Evolutionary conservation across 2,113 vertebrate species (phyloP).

Genomic region (Hippoglossus stenolepis): DNA sequence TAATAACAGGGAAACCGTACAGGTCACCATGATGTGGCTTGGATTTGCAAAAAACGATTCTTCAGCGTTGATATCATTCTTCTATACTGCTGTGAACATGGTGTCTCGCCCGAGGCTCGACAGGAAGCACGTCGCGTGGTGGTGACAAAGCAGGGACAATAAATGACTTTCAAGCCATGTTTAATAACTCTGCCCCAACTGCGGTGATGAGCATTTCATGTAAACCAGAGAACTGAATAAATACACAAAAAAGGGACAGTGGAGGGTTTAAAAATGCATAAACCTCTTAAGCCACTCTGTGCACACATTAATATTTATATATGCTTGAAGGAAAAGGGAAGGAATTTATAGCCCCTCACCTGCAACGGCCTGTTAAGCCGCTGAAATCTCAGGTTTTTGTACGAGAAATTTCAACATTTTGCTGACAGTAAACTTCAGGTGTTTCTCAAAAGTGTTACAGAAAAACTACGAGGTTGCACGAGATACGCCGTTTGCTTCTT

Average conservation of each 20-base stretch:
- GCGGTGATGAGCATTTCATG: conserved; percentile 42
- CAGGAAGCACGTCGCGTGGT: conserved; percentile 12
- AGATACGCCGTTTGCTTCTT: background rate
- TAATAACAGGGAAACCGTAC: background rate
- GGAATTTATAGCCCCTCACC: conserved; percentile 58
- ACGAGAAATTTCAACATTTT: conserved; percentile 14
- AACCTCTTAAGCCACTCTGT: conserved; percentile 71
- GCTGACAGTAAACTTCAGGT: conserved; percentile 6
- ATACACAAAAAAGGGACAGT: conserved; percentile 27
- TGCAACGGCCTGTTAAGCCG: conserved; percentile 26
- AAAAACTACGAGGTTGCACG: conserved; percentile 11
- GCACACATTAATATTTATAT: conserved; percentile 79
- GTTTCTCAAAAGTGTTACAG: background rate
- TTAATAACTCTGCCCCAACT: conserved; percentile 23
- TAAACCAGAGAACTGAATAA: conserved; percentile 46
- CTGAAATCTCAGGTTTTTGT: conserved; percentile 39
- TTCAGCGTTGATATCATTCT: conserved; percentile 17
- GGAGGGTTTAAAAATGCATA: conserved; percentile 77
- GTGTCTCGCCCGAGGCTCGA: conserved; percentile 42
- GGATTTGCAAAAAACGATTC: conserved; percentile 13
- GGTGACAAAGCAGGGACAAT: conserved; percentile 37
- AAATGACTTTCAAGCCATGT: conserved; percentile 24
- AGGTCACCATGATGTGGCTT: background rate
- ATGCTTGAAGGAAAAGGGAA: conserved; percentile 42
- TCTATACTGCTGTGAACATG: conserved; percentile 26